A percentile compares a stretch with the other conserved stretches of the same genome.
Conservation (phyloP, 2,113 vertebrate genomes). For the Chrysemys picta region DNA sequence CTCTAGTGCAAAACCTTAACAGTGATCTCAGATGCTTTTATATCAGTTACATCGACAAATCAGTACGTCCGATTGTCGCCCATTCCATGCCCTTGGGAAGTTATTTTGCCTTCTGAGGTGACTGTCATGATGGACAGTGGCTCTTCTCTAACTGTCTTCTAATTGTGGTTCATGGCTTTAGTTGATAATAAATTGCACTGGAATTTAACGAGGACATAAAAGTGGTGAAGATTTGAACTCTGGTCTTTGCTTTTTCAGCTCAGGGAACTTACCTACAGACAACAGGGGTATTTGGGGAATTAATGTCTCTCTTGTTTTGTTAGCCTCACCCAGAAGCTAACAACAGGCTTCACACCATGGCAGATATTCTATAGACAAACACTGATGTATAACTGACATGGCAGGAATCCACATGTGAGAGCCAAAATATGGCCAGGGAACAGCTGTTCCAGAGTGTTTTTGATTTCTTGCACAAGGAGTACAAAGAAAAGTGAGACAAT, state of each 20-base stretch:
- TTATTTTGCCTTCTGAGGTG: not conserved
- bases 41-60: not conserved
- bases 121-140: not conserved
- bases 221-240: not conserved
- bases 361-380: not conserved
- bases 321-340: conserved; percentile 14
- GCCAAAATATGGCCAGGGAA: not conserved
- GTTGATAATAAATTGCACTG: not conserved
- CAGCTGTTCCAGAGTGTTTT: not conserved
- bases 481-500: not conserved
- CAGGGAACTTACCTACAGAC: not conserved
- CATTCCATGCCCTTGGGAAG: not conserved
- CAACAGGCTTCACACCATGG: not conserved
- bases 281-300: conserved; percentile 19
- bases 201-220: not conserved
- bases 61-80: not conserved
- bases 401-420: fast-evolving
- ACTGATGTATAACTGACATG: not conserved
- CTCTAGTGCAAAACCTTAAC: not conserved
- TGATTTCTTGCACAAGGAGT: conserved; percentile 3
- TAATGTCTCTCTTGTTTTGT: not conserved
- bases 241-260: not conserved
- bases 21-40: not conserved
- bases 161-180: not conserved
- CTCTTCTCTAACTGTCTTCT: not conserved